Percentiles rank a stretch among this genome's conserved stretches.
phyloP scores from a whole-genome alignment of 2,797 vertebrate genomes.

The Rhinogobio ventralis region DNA sequence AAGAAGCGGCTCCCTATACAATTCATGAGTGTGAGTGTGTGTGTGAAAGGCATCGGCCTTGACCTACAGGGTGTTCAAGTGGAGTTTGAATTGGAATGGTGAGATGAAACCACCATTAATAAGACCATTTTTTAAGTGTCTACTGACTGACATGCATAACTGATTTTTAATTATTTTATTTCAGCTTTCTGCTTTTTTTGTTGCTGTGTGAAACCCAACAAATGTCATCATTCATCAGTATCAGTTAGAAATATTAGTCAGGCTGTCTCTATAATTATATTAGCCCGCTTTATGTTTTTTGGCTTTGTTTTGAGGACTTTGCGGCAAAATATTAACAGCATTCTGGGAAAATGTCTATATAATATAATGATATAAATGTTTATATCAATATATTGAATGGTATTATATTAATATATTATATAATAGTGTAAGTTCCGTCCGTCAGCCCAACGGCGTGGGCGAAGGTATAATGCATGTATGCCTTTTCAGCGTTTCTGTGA shows the following conservation, averaged over 20 bases:
- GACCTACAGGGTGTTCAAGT: not conserved
- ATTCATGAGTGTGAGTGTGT: slow-evolving; percentile 10
- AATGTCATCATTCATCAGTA: not conserved
- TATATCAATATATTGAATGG: not conserved
- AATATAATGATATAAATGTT: not conserved
- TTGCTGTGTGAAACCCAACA: not conserved
- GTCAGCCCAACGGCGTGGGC: too few relatives aligned
- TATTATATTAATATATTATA: too few relatives aligned
- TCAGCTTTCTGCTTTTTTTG: not conserved
- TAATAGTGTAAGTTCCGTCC: too few relatives aligned
- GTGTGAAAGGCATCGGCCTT: not conserved
- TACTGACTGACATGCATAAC: not conserved
- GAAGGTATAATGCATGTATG: too few relatives aligned
- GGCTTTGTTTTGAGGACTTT: not conserved
- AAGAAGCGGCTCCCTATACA: not conserved
- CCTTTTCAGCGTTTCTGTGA: too few relatives aligned
- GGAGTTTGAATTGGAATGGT: not conserved
- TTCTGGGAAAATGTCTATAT: not conserved
- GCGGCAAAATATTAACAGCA: not conserved
- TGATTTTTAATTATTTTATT: not conserved
- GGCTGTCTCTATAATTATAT: not conserved
- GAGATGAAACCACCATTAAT: not conserved
- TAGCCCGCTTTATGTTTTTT: not conserved
- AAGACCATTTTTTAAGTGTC: not conserved
- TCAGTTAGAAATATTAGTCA: not conserved